A percentile compares a stretch with the other conserved stretches of the same genome.
Conservation (phyloP, 1,140 invertebrate genomes). For the Teleopsis dalmanni region DNA sequence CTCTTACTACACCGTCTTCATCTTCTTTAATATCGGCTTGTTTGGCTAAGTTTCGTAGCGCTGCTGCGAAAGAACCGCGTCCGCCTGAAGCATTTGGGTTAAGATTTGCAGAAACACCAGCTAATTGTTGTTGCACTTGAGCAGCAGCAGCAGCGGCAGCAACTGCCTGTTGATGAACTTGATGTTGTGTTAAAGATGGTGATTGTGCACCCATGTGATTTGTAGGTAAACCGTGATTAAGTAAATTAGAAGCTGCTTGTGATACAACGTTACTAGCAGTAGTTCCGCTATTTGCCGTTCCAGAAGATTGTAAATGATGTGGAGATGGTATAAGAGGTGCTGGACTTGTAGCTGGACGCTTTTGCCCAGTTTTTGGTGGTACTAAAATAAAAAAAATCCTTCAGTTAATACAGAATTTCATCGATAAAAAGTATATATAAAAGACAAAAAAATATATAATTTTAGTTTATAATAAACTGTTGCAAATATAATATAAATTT, state of each 20-base stretch:
- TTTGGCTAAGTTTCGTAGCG: conserved; percentile 70
- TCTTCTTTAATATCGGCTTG: conserved; percentile 55
- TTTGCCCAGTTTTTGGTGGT: conserved; percentile 40
- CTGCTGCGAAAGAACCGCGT: conserved; percentile 61
- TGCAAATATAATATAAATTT: no score
- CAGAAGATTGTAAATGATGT: conserved; percentile 36
- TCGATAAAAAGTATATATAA: neutral
- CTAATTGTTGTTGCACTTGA: conserved; percentile 33
- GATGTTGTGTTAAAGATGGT: conserved; percentile 25
- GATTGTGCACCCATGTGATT: conserved; percentile 38
- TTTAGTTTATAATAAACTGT: no score
- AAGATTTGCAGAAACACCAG: conserved; percentile 47
- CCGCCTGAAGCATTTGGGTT: conserved; percentile 45
- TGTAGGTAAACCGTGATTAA: conserved; percentile 29
- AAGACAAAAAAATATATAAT: no score
- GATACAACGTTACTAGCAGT: conserved; percentile 6
- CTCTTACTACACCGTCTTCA: conserved; percentile 23
- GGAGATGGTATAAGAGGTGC: conserved; percentile 40
- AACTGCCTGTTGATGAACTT: conserved; percentile 36
- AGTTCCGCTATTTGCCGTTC: conserved; percentile 16
- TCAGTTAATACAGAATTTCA: neutral
- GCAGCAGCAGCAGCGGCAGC: conserved; percentile 34
- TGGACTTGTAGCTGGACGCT: conserved; percentile 41
- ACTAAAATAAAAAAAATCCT: conserved; percentile 25
- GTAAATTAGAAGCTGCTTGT: conserved; percentile 12